Evolutionary conservation across 2,113 vertebrate species (phyloP), one percentile per base, ranked within the genome.

Genomic region (Bolborhynchus lineola): DNA sequence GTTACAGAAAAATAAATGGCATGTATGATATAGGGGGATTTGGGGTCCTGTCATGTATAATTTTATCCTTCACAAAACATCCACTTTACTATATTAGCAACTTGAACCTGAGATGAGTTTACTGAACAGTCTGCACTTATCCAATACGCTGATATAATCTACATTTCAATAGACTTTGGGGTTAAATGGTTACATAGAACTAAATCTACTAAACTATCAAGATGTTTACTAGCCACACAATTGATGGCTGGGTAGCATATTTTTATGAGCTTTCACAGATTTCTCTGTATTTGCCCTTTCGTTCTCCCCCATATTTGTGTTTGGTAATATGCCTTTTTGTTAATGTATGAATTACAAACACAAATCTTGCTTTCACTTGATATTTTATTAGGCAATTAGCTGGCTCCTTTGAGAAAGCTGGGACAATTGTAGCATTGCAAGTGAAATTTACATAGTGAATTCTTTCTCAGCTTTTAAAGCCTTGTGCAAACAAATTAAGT

Each of bases 251-350:
- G 16, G 18, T 74, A 42, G 29, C 6, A 11, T 82, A 39, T 74
- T 64, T 79, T 87, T 41, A 60, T 26, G 70, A 69, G 4, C 4
- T 69, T 92, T 90, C 9, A 59, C 26, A 52, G 8, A 8, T 87
- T 93, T 87, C 24, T 79, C 7, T 50, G 8, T 55, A 6, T 64
- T 85, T 88, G 26, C 6, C 31, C 9, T 67, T 79, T 50, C 57
- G n/a, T 65, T 76, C 17, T n/a, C 6, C 14, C 13, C 6, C 2
- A 46, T 57, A 4, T 14, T 12, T 2, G 0, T 24, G 14, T 74
- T 92, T 77, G 83, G 23, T 70, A 25, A 28, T n/a, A 42, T 26
- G 9, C 1, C 7, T 55, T 31, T 77, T 37, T 71, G 11, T 44
- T 65, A 39, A 29, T 41, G 49, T 14, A 35, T 33, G 46, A 11